phyloP scores from a whole-genome alignment of 2,888 invertebrate species.

The Myopa testacea region DNA sequence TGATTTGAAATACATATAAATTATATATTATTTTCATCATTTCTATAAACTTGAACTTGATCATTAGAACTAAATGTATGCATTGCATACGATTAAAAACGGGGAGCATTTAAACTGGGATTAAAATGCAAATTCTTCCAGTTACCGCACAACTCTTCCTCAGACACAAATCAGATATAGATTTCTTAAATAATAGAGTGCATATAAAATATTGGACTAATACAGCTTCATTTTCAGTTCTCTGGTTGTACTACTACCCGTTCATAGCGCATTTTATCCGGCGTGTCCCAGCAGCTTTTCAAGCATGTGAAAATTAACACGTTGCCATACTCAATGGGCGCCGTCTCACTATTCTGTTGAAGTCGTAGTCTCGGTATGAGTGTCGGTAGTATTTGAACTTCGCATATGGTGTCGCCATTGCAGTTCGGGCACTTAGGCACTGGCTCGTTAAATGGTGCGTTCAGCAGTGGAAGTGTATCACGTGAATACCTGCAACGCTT shows the following conservation, averaged over 20 bases:
- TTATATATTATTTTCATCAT: no score
- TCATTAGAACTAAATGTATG: no score
- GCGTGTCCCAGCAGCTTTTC: constrained; percentile 85
- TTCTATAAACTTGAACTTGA: no score
- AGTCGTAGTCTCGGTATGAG: constrained; percentile 79
- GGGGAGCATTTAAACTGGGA: neutral
- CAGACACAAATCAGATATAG: no score
- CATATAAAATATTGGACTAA: neutral
- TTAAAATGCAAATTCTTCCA: neutral
- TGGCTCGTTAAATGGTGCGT: constrained; percentile 75
- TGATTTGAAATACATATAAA: neutral
- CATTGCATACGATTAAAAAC: neutral
- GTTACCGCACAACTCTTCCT: neutral
- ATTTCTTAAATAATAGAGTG: neutral
- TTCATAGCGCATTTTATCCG: constrained; percentile 77
- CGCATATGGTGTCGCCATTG: constrained; percentile 79
- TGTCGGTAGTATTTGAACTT: constrained; percentile 86
- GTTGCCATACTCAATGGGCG: constrained; percentile 85
- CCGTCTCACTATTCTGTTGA: constrained; percentile 70
- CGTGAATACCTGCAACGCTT: constrained; percentile 77
- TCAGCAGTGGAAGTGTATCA: constrained; percentile 76
- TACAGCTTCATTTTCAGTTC: constrained; percentile 52
- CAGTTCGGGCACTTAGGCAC: constrained; percentile 75
- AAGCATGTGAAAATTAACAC: constrained; percentile 86
- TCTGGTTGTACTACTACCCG: constrained; percentile 83